Base-by-base conservation (phyloP, 2,797 vertebrate species). In the Calcarius lapponicus region DNA sequence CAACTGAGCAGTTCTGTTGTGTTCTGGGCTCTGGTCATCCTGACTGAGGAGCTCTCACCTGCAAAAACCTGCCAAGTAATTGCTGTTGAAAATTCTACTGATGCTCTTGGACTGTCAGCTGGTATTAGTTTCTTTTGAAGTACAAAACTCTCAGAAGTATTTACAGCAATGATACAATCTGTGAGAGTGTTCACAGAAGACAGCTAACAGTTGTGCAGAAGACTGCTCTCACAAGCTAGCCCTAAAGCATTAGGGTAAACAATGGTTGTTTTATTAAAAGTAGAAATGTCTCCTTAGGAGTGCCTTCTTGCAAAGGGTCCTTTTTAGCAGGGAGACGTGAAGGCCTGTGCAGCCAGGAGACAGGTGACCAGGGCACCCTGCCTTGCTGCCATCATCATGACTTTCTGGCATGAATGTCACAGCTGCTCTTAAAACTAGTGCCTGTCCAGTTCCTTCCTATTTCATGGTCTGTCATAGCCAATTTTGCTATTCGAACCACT, bases 401-500 rank as follows among this genome's bases (percentile, higher is more conserved):
- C 31, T 74, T 84, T 32, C 21, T 56, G 40, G 7, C 5, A 6
- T 54, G 28, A 78, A 47, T 19, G 3, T 92, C 25, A 24, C 36
- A 72, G 47, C 45, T 90, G 45, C n/a, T 75, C 7, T 60, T 88
- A 51, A 71, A 42, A 64, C 5, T 9, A 22, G 7, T 87, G 89
- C 25, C 7, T 17, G 15, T 60, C 19, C 13, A 34, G 19, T 91
- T 93, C 11, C 24, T 70, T 69, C 18, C 28, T 69, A 9, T 47
- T 69, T 88, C 5, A 21, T 57, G 43, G 17, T 38, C 65, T 83
- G 26, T 86, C 16, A 20, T 1, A 96, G 50, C 54, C 72, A 92
- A 38, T 62, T 78, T 69, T 62, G 90, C 75, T 92, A 32, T 90
- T 96, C 56, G 92, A 82, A 90, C 87, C 71, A 83, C 67, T n/a